Conservation (phyloP, 2,888 invertebrate genomes). For the Erebia palarica region DNA sequence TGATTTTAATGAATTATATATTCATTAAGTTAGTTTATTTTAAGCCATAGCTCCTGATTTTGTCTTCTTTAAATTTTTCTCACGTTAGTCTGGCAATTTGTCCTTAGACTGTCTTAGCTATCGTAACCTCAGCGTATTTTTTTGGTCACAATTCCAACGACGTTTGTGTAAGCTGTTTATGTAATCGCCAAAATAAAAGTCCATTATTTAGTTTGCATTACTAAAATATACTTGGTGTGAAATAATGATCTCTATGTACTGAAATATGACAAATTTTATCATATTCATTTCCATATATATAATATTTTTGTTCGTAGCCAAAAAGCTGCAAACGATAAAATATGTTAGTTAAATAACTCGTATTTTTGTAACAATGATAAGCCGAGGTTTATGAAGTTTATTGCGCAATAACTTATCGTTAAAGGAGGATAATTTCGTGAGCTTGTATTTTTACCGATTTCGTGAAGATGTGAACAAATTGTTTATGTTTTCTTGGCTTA, state of each 20-base stretch:
- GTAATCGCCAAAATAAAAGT: too few relatives aligned
- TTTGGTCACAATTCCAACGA: too few relatives aligned
- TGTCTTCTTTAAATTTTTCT: too few relatives aligned
- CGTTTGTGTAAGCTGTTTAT: too few relatives aligned
- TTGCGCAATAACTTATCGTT: conserved; percentile 10
- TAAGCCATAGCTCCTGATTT: too few relatives aligned
- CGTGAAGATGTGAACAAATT: neutral
- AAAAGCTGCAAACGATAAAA: conserved; percentile 8
- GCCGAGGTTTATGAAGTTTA: conserved; percentile 11
- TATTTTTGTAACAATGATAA: conserved; percentile 14
- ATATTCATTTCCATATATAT: neutral
- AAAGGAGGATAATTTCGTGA: conserved; percentile 7
- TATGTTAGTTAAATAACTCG: neutral
- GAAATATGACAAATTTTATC: neutral
- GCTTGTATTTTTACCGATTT: conserved; percentile 8
- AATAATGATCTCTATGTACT: neutral
- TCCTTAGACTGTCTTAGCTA: too few relatives aligned
- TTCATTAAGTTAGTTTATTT: too few relatives aligned
- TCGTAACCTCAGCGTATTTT: too few relatives aligned
- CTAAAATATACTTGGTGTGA: too few relatives aligned
- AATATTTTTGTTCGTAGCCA: conserved; percentile 15
- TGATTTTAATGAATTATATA: too few relatives aligned
- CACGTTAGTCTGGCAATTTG: too few relatives aligned
- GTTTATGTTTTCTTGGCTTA: neutral
- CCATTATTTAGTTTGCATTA: too few relatives aligned